These are phyloP conservation scores for Plecotus auritus DNA, from an alignment of 2,113 vertebrate species.

Conservation along the genomic window DNA sequence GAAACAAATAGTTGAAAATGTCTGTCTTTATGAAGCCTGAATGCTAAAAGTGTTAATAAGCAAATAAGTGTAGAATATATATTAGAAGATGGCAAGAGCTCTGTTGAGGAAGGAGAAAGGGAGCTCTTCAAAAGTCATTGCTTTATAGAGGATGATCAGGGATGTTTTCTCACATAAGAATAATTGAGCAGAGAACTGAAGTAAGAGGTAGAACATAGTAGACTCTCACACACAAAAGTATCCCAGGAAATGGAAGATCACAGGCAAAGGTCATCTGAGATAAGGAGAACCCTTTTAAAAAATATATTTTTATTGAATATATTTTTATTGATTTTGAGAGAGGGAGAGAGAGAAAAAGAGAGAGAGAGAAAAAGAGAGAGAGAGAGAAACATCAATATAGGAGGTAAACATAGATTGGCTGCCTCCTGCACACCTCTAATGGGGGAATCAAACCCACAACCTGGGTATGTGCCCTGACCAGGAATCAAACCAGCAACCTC, in stretches of 20 bases:
- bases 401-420: no score
- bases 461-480: no score
- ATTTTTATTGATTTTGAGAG: no score
- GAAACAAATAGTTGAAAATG: background rate
- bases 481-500: no score
- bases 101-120: background rate
- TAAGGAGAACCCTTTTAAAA: background rate
- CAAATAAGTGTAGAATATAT: background rate
- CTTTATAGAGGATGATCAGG: background rate
- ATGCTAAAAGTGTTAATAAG: background rate
- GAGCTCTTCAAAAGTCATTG: background rate
- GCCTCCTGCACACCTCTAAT: no score
- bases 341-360: no score
- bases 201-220: background rate
- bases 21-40: background rate
- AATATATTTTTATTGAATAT: no score
- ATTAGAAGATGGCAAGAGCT: background rate
- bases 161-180: background rate
- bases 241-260: background rate
- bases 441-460: no score
- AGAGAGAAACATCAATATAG: no score
- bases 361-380: no score
- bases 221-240: background rate
- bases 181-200: background rate
- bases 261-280: background rate